Percentiles rank a stretch among this genome's conserved stretches.
Evolutionary conservation across 2,113 vertebrate genomes (phyloP).

Genomic region (Clarias magur): DNA sequence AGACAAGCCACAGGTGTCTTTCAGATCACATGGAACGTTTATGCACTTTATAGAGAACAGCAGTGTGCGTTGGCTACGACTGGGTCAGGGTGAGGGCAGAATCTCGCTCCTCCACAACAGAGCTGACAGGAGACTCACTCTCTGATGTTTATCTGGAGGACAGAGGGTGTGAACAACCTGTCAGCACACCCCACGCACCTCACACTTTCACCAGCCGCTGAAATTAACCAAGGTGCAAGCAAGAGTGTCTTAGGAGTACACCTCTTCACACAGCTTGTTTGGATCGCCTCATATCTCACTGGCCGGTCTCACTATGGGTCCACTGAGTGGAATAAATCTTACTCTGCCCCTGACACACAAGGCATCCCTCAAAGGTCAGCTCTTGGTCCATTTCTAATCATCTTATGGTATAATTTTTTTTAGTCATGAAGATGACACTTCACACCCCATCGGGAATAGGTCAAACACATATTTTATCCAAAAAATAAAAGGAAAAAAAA

Average conservation of each 20-base stretch:
- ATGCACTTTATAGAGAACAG: background rate
- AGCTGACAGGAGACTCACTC: slow-evolving; percentile 32
- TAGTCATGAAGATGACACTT: background rate
- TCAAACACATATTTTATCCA: too few relatives aligned
- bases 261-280: background rate
- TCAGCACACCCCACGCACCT: slow-evolving; percentile 16
- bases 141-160: slow-evolving; percentile 34
- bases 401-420: background rate
- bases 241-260: background rate
- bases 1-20: slow-evolving; percentile 11
- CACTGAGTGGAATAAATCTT: background rate
- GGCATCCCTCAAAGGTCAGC: background rate
- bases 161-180: slow-evolving; percentile 38
- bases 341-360: background rate
- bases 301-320: background rate
- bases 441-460: background rate
- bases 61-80: background rate
- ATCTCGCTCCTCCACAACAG: background rate
- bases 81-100: slow-evolving; percentile 1
- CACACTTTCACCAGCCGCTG: slow-evolving; percentile 14
- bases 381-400: background rate
- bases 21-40: background rate
- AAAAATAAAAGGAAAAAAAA: too few relatives aligned
- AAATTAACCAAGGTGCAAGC: background rate
- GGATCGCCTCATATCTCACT: background rate